phyloP scores from a whole-genome alignment of 1,140 invertebrate species.

The Arctopsyche grandis region DNA sequence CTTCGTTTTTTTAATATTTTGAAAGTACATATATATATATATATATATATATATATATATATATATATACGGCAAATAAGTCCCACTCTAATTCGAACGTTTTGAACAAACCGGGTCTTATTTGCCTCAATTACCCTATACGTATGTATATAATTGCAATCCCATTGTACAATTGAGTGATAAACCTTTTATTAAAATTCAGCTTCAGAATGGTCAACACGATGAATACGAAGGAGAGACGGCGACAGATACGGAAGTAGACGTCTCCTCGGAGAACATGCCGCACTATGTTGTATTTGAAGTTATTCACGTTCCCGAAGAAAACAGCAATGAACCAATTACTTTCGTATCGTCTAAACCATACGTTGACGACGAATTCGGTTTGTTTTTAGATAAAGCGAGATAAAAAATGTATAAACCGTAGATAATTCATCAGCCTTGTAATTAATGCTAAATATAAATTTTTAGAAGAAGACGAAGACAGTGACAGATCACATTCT shows the following conservation, averaged over 20 bases:
- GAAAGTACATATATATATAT: too few relatives aligned
- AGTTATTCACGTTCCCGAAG: constrained; percentile 74
- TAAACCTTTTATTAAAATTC: too few relatives aligned
- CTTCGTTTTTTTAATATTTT: not conserved
- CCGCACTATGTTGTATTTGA: constrained; percentile 85
- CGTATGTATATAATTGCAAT: too few relatives aligned
- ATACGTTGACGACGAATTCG: constrained; percentile 3
- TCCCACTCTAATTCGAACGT: too few relatives aligned
- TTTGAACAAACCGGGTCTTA: too few relatives aligned
- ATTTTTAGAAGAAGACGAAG: too few relatives aligned
- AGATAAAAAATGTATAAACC: not conserved
- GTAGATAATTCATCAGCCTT: not conserved
- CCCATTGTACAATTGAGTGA: too few relatives aligned
- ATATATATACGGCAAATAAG: too few relatives aligned
- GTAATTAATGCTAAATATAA: not conserved
- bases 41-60: too few relatives aligned
- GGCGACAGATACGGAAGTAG: constrained; percentile 57
- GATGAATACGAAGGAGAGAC: constrained; percentile 57
- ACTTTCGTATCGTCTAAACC: constrained; percentile 13
- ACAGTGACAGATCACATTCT: constrained; percentile 57
- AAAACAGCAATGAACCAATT: constrained; percentile 29
- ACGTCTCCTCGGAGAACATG: constrained; percentile 75
- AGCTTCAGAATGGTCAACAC: constrained; percentile 47
- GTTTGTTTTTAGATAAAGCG: not conserved
- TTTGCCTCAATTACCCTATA: too few relatives aligned